phyloP scores from a whole-genome alignment of 2,113 vertebrate genomes.

The Onychostoma macrolepis region DNA sequence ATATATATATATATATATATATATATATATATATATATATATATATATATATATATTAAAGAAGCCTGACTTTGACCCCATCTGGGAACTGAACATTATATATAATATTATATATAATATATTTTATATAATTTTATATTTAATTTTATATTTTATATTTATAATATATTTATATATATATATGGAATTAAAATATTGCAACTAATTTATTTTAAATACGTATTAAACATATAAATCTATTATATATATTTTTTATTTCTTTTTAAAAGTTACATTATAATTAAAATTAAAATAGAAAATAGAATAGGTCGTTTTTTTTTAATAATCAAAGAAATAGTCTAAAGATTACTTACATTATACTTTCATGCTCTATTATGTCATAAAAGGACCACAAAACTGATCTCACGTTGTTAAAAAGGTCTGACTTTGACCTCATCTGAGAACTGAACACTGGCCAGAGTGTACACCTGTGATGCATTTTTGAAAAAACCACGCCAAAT shows the following conservation, averaged over 20 bases:
- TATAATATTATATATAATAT: too few relatives aligned
- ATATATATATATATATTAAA: too few relatives aligned
- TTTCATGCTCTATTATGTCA: not conserved
- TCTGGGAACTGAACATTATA: too few relatives aligned
- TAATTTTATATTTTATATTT: too few relatives aligned
- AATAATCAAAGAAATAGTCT: not conserved
- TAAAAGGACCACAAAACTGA: conserved; percentile 4
- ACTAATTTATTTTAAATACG: too few relatives aligned
- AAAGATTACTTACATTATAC: not conserved
- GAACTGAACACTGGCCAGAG: not conserved
- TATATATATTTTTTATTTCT: not conserved
- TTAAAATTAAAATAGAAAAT: not conserved
- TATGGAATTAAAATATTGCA: too few relatives aligned
- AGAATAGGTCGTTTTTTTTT: not conserved
- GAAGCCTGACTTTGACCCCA: too few relatives aligned
- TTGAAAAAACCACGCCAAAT: conserved; percentile 70
- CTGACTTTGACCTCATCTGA: conserved; percentile 16
- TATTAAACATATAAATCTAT: not conserved
- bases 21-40: too few relatives aligned
- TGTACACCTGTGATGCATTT: conserved; percentile 62
- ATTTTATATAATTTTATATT: too few relatives aligned
- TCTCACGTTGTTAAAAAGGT: not conserved
- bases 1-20: too few relatives aligned
- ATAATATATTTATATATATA: too few relatives aligned
- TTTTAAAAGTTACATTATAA: not conserved